Conservation (phyloP, 1,140 invertebrate species). For the Papilio glaucus region DNA sequence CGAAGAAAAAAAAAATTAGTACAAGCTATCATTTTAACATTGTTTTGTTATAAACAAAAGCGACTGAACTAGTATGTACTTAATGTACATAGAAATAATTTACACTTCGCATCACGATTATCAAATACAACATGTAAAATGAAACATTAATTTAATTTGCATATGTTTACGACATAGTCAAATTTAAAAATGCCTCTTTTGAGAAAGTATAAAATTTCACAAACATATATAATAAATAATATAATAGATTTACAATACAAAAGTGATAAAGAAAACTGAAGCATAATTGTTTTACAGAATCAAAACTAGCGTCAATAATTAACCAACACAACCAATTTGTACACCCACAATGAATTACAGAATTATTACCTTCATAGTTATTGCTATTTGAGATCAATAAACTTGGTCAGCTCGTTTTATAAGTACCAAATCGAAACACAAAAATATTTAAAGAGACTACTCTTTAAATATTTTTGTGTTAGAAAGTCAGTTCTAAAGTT, state of each 20-base stretch:
- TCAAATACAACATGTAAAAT: background rate
- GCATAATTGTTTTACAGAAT: background rate
- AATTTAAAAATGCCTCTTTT: background rate
- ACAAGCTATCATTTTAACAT: background rate
- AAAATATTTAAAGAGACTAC: background rate
- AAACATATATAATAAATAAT: background rate
- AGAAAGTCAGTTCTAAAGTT: too few species aligned
- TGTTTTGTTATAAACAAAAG: too few species aligned
- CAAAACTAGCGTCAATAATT: background rate
- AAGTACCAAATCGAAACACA: conserved; percentile 3
- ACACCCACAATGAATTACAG: background rate
- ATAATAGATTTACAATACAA: background rate
- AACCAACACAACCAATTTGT: too few species aligned
- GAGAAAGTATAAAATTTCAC: background rate
- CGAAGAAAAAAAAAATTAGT: background rate
- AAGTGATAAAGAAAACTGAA: background rate
- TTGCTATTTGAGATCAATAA: conserved; percentile 1
- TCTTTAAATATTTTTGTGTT: too few species aligned
- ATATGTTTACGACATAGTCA: background rate
- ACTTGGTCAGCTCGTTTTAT: background rate
- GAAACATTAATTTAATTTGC: background rate
- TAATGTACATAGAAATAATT: background rate
- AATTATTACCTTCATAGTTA: background rate
- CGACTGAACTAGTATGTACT: background rate
- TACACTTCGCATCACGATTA: background rate